Evolutionary conservation across 2,888 invertebrate species (phyloP).

Genomic region (Yponomeuta plumbellus): DNA sequence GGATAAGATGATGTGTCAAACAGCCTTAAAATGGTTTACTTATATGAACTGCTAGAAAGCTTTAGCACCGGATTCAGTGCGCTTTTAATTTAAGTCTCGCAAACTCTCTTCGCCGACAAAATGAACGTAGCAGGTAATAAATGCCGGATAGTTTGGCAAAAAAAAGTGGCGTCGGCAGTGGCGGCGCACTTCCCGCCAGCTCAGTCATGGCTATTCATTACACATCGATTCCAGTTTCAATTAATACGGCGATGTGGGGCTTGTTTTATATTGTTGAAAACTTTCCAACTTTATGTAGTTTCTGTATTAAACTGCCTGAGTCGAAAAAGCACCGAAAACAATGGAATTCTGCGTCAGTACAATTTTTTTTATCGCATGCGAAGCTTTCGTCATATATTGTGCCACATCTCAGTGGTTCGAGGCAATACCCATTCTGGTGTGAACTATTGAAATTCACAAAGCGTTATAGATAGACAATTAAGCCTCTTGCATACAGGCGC

Average conservation of each 20-base stretch:
- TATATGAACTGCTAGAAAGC: neutral
- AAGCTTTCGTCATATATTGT: constrained; percentile 5
- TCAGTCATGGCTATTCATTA: constrained; percentile 34
- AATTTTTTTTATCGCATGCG: constrained; percentile 32
- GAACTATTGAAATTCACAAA: constrained; percentile 15
- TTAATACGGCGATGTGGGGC: constrained; percentile 38
- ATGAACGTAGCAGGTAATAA: constrained; percentile 15
- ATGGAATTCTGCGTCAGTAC: constrained; percentile 43
- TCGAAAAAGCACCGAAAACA: constrained; percentile 54
- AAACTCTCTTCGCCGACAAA: constrained; percentile 6
- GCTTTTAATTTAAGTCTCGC: constrained; percentile 7
- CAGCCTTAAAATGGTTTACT: too few relatives aligned
- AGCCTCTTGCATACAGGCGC: too few relatives aligned
- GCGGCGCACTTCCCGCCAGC: constrained; percentile 22
- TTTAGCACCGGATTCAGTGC: neutral
- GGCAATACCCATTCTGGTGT: constrained; percentile 28
- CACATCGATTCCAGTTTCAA: constrained; percentile 40
- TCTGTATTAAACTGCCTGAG: constrained; percentile 55
- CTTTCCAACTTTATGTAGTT: constrained; percentile 36
- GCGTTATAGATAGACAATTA: neutral
- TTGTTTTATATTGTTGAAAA: constrained; percentile 32
- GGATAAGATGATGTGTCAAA: too few relatives aligned
- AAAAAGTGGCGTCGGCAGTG: constrained; percentile 9
- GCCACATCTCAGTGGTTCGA: neutral
- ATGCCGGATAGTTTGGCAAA: constrained; percentile 11